Base-by-base conservation (phyloP, 1,140 invertebrate species). In the Saxidomus purpurata region DNA sequence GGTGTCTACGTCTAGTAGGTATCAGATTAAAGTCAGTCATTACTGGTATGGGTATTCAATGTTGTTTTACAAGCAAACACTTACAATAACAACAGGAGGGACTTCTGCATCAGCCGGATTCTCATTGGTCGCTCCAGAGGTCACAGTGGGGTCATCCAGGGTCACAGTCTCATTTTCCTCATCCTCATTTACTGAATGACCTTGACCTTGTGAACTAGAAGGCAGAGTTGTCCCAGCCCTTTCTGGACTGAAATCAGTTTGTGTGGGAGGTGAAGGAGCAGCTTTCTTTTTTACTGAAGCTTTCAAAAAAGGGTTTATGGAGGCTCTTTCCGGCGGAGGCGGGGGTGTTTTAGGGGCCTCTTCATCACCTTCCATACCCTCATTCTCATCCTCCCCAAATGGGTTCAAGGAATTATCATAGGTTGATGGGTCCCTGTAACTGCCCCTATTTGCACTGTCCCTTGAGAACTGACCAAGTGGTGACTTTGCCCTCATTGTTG, bases 91-190 rank as follows among this genome's bases (percentile, higher is more conserved):
- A 47, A 80, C 74, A 87, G 85, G 85, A 22, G 85, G 85, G 76
- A 52, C 52, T 17, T 61, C 85, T 55, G 61, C 77, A 38, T 87
- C 85, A 80, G 85, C 74, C 76, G 34, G 85, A 43, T 31, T 67
- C 55, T 87, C 85, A 87, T 87, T 87, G 85, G 85, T 87, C 59
- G 76, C 49, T 80, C 85, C 85, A 79, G 85, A 87, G 85, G 85
- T 87, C 85, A 87, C 85, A 79, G 25, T 59, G 31, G 69, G 85
- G 85, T 87, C 76, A 87, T 63, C 59, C 19, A 22, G 31, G 31
- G 47, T 67, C 47, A 49, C 47, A 49, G 82, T 38, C 38, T 69
- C 82, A 84, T 17, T 69, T 49, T 84, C 82, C 40, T 81, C 79
- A 34, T 67, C 25, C 28, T 34, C 34, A 4, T 43, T 43, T 8